Base-by-base conservation (phyloP, 2,888 invertebrate genomes). In the Sylvicola cinctus region DNA sequence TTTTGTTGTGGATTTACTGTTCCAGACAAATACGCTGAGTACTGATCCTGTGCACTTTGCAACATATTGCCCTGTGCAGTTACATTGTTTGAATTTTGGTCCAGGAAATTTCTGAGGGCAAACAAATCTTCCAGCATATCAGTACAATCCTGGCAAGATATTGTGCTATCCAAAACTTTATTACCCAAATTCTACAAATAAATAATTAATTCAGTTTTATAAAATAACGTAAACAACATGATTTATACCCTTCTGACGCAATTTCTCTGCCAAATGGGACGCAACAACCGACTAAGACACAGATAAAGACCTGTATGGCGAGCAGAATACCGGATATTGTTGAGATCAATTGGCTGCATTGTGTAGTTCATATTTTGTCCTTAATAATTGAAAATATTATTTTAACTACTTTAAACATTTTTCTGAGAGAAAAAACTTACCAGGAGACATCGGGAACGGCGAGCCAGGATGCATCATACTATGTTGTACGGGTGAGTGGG, bases 271-370 rank as follows among this genome's bases (percentile, higher is more conserved):
- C 96, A 96, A 40, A 96, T 66, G 0, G 87, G 81, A 20, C 85
- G 64, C 13, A 98, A 60, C 44, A 96, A 77, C 43, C 95, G 68
- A 15, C 83, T 74, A 11, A 93, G 72, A 50, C 87, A 90, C 29
- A 91, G 66, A 58, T 91, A 96, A 7, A 96, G 66, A 1, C 90
- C 91, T 50, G 91, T 85, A 52, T 95, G 95, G 51, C 88, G 88
- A 0, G 84, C 74, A 1, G 85, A 84, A 52, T 64, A 66, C 29
- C 60, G 39, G n/a, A 58, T 47, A 8, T 44, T 43, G 3, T 47
- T 45, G 26, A 48, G 23, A 14, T 31, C 31, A 16, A 16, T 10
- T 16, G 35, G n/a, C 29, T 29, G 12, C 26, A 32, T n/a, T 16
- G 14, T 15, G 27, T 17, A 7, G 7, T 31, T 11, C 16, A 32